Base-by-base conservation (phyloP, 2,888 invertebrate species). In the Furcula furcula region DNA sequence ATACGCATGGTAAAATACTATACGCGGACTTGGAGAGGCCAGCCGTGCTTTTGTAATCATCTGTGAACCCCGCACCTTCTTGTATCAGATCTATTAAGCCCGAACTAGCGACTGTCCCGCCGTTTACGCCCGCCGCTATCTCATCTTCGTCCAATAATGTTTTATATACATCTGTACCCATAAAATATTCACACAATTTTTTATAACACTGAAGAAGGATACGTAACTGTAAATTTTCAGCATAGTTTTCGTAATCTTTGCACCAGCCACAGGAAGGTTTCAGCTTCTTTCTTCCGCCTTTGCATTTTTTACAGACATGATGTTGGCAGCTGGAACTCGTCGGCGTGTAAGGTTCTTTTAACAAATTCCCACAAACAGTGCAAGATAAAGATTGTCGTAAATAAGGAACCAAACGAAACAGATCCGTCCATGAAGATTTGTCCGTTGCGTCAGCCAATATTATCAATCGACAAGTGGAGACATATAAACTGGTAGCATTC, bases 141-240 rank as follows among this genome's bases (percentile, higher is more conserved):
- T 89, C 81, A 38, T 91, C 88, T 66, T 91, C 88, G 45, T 90
- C 82, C 45, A 88, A 76, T 46, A 93, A 79, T 46, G 80, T 90
- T 66, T 91, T 91, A 72, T 93, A 95, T 39, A 95, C 91, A 22
- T 92, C 90, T 1, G 94, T 93, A 37, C 91, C 92, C 59, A 93
- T 92, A 60, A 97, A 90, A 78, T 95, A 95, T 67, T 94, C 92
- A 86, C 97, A 97, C 43, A 97, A 90, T 67, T 95, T 94, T 78
- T 95, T 95, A 72, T 97, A 97, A 82, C 97, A 97, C 75, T 95
- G 94, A 37, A 97, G 81, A 25, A 97, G 89, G 58, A 95, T 93
- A 32, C 95, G 91, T 60, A 97, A 84, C 57, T 95, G 93, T 45
- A 93, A 92, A 76, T 97, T 97, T 75, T 96, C 96, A 32, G 91